phyloP scores from a whole-genome alignment of 2,797 vertebrate genomes.

The Chaenodraco wilsoni region DNA sequence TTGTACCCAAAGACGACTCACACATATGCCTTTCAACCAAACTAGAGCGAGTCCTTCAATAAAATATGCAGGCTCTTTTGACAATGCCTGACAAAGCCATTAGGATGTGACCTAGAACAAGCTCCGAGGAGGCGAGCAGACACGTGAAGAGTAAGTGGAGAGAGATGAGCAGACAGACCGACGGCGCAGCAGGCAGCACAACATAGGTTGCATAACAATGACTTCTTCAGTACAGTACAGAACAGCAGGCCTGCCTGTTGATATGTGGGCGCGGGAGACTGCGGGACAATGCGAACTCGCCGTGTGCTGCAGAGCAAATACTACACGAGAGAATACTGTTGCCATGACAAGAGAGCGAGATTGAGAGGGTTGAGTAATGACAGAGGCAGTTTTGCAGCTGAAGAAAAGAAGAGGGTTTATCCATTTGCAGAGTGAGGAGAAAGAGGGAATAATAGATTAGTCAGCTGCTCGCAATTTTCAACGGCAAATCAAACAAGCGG shows the following conservation, averaged over 20 bases:
- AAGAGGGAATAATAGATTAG: conserved; percentile 76
- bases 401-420: conserved; percentile 64
- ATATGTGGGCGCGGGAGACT: conserved; percentile 82
- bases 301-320: conserved; percentile 74
- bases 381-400: conserved; percentile 60
- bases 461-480: conserved; percentile 72
- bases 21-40: conserved; percentile 30
- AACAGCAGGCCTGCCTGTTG: conserved; percentile 78
- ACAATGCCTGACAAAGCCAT: conserved; percentile 51
- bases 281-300: conserved; percentile 76
- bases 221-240: conserved; percentile 73
- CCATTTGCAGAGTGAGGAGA: conserved; percentile 59
- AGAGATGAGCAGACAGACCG: conserved; percentile 56
- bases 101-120: conserved; percentile 54
- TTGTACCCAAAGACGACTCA: conserved; percentile 39
- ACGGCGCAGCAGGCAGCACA: conserved; percentile 71
- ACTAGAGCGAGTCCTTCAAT: conserved; percentile 47
- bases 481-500: conserved; percentile 61
- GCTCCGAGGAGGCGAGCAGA: conserved; percentile 34
- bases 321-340: conserved; percentile 75
- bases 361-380: conserved; percentile 62
- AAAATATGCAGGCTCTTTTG: conserved; percentile 34
- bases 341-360: conserved; percentile 77
- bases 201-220: conserved; percentile 82
- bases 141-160: conserved; percentile 48